A percentile compares a stretch with the other conserved stretches of the same genome.
Evolutionary conservation across 1,140 invertebrate genomes (phyloP).

Genomic region (Probaryconus sp.): DNA sequence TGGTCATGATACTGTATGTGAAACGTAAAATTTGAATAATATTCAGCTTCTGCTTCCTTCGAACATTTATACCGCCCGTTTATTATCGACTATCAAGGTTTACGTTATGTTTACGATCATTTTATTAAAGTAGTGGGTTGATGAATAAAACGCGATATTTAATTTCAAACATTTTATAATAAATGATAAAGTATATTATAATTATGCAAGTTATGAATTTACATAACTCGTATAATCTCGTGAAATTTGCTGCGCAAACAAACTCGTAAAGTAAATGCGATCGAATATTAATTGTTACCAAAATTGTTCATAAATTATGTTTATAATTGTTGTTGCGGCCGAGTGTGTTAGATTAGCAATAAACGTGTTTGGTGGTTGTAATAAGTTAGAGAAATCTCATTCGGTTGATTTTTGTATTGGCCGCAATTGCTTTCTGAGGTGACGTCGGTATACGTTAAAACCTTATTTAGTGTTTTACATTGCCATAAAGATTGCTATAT

Average conservation of each 20-base stretch:
- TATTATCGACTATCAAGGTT: conserved; percentile 60
- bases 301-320: conserved; percentile 8
- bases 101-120: conserved; percentile 60
- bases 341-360: conserved; percentile 4
- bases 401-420: conserved; percentile 34
- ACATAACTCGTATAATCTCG: conserved; percentile 13
- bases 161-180: conserved; percentile 25
- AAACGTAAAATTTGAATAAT: conserved; percentile 58
- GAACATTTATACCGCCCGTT: conserved; percentile 54
- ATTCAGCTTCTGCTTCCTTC: conserved; percentile 48
- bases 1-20: conserved; percentile 20
- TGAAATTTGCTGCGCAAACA: neutral
- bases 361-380: neutral
- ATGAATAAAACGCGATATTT: conserved; percentile 42
- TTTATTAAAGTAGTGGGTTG: conserved; percentile 57
- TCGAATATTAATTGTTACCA: conserved; percentile 1
- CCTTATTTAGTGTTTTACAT: conserved; percentile 69
- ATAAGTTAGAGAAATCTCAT: conserved; percentile 12
- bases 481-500: conserved; percentile 69
- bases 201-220: conserved; percentile 34
- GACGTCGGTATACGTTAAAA: conserved; percentile 60
- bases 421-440: conserved; percentile 36
- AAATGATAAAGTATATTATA: conserved; percentile 42
- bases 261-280: neutral
- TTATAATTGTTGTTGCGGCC: neutral